Base-by-base conservation (phyloP, 2,797 vertebrate genomes). In the Melanotaenia pygmaea region DNA sequence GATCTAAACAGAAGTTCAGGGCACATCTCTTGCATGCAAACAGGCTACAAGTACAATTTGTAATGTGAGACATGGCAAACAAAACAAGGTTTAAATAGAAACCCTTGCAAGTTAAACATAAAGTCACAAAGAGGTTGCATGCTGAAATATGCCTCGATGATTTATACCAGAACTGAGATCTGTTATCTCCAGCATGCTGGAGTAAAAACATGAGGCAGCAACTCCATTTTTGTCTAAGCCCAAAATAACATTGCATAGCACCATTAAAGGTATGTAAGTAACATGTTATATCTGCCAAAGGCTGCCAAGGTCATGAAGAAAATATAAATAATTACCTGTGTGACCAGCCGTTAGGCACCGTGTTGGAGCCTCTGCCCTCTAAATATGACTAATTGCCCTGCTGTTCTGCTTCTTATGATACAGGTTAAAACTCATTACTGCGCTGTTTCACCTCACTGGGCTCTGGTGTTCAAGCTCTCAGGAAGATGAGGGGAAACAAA, bases 321-420 rank as follows among this genome's bases (percentile, higher is more conserved):
- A 65, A 78, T 53, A 76, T 80, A 63, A 40, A 14, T 60, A 35
- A 37, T 83, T 77, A 83, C 71, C 66, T 71, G 67, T 9, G 68
- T 30, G 71, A 58, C 74, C 76, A 63, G 78, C 67, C 50, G 80
- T 54, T 59, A 56, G 68, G 70, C 40, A 0, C 45, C 37, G 3
- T 68, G 81, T 74, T 20, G 64, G 61, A 72, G 81, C 57, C 72
- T 64, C 81, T 64, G 7, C 78, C 72, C 76, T 82, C 86, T 88
- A 87, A 91, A 90, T 82, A 67, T 80, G 81, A 90, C 88, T 92
- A 92, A 91, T 91, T 85, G 81, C 64, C 78, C 81, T 76, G 84
- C 88, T 92, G 91, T 83, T 85, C 75, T 65, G 79, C 86, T 70
- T 80, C 75, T 89, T 61, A 80, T 76, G 80, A 88, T 81, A 75